Evolutionary conservation across 1,140 invertebrate genomes (phyloP).

Genomic region (Orchestia grillus): DNA sequence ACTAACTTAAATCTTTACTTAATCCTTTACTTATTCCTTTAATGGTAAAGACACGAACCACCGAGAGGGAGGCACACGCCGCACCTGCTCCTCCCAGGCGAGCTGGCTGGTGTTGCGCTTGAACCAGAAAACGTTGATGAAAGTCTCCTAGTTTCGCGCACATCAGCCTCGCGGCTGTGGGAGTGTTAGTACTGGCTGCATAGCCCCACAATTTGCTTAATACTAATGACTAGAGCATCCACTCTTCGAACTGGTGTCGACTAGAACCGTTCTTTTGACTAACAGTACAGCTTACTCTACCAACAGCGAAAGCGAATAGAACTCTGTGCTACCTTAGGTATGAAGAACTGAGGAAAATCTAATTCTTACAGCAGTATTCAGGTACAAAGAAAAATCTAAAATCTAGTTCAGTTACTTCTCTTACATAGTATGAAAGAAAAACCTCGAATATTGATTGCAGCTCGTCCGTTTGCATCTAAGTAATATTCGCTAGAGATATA

Average conservation of each 20-base stretch:
- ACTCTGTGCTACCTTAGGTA: neutral
- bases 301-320: neutral
- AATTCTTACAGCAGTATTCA: slow-evolving; percentile 6
- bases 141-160: neutral
- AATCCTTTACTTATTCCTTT: neutral
- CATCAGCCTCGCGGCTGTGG: neutral
- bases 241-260: slow-evolving; percentile 30
- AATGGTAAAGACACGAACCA: neutral
- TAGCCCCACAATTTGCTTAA: slow-evolving; percentile 14
- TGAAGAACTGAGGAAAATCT: neutral
- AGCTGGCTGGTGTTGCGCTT: neutral
- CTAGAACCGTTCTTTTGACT: slow-evolving; percentile 48
- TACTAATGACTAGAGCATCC: slow-evolving; percentile 44
- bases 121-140: neutral
- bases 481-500: neutral
- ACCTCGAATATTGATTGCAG: neutral
- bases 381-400: neutral
- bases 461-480: neutral
- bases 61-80: neutral
- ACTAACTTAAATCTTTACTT: neutral
- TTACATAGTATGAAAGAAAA: neutral
- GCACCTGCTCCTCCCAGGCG: neutral
- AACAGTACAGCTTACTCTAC: neutral
- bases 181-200: neutral
- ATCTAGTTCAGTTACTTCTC: neutral